These are phyloP conservation scores for Pangasius sanitwongsei DNA, from an alignment of 2,797 vertebrate species.

Conservation along the genomic window DNA sequence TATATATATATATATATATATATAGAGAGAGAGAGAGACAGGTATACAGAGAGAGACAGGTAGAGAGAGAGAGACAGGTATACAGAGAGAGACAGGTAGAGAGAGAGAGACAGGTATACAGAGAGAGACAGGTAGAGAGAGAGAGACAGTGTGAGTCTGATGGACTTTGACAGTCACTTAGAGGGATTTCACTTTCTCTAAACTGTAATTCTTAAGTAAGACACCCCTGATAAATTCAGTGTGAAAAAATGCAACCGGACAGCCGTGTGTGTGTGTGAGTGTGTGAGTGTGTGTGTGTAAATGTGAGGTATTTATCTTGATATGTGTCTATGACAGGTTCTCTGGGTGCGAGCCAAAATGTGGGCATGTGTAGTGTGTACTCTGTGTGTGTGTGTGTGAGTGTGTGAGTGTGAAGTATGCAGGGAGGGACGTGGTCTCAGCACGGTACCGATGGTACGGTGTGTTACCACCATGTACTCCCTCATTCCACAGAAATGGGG, in stretches of 20 bases:
- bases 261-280: slow-evolving; percentile 54
- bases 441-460: slow-evolving; percentile 90
- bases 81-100: slow-evolving; percentile 62
- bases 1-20: background rate
- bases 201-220: slow-evolving; percentile 84
- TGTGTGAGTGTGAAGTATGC: slow-evolving; percentile 43
- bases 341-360: background rate
- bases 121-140: slow-evolving; percentile 63
- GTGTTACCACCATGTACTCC: slow-evolving; percentile 93
- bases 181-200: slow-evolving; percentile 87
- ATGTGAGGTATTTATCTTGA: slow-evolving; percentile 18
- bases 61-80: slow-evolving; percentile 58
- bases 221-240: slow-evolving; percentile 82
- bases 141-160: slow-evolving; percentile 81
- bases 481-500: slow-evolving; percentile 78
- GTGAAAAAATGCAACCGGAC: slow-evolving; percentile 89
- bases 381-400: slow-evolving; percentile 36
- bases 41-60: slow-evolving; percentile 62
- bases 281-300: slow-evolving; percentile 43
- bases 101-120: slow-evolving; percentile 56
- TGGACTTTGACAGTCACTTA: slow-evolving; percentile 89
- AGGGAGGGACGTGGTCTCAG: slow-evolving; percentile 80
- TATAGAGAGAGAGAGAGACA: background rate
- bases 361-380: slow-evolving; percentile 47
- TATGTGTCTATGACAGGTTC: slow-evolving; percentile 9